phyloP scores from a whole-genome alignment of 2,113 vertebrate genomes.

The Muntiacus muntjak region DNA sequence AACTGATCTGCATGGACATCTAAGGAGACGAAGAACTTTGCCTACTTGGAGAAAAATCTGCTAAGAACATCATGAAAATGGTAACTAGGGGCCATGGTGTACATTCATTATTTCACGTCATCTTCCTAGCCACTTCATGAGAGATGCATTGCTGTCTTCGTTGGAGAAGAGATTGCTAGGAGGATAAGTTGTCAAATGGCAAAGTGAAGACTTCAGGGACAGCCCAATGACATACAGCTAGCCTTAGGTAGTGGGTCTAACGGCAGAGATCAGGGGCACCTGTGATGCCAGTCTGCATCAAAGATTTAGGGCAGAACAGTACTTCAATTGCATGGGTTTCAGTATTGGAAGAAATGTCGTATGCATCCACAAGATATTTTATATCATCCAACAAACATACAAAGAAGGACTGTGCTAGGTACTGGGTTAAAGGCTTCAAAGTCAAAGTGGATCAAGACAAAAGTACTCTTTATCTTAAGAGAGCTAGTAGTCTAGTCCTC shows the following conservation, averaged over 20 bases:
- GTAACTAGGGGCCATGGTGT: neutral
- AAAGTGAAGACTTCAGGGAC: neutral
- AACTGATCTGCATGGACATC: neutral
- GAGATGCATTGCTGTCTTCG: neutral
- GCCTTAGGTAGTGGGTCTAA: neutral
- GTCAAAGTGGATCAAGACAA: too few relatives aligned
- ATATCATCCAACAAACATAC: too few relatives aligned
- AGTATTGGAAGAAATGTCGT: too few relatives aligned
- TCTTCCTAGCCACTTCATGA: neutral
- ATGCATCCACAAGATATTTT: too few relatives aligned
- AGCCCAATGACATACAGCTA: neutral
- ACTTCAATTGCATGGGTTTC: neutral
- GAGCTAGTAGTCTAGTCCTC: neutral
- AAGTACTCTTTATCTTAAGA: neutral
- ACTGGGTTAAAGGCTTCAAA: neutral
- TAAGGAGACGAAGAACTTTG: neutral
- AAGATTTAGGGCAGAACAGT: neutral
- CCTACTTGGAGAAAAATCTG: neutral
- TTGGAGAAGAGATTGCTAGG: neutral
- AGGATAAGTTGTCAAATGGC: neutral
- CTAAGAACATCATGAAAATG: neutral
- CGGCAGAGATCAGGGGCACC: neutral
- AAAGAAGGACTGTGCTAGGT: neutral
- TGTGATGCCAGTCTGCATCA: neutral
- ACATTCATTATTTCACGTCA: neutral